Conservation (phyloP, 2,113 vertebrate genomes). For the Phoenicopterus ruber region DNA sequence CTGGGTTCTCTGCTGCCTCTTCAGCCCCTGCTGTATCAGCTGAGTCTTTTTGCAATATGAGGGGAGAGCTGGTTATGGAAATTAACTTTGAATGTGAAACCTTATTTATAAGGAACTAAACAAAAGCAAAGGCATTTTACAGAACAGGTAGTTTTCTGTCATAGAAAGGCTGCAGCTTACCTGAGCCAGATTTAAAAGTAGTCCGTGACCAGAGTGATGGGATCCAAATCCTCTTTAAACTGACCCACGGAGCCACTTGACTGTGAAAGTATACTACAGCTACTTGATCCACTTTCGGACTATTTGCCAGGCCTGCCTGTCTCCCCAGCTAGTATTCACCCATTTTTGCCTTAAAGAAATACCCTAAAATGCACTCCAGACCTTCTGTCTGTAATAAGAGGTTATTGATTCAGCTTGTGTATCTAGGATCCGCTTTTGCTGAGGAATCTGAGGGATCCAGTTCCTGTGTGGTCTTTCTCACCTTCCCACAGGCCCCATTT, state of each 20-base stretch:
- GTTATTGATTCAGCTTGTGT: background rate
- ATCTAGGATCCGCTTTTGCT: background rate
- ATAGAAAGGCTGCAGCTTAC: background rate
- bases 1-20: background rate
- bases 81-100: background rate
- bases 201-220: background rate
- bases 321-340: background rate
- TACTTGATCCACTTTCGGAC: background rate
- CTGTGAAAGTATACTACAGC: background rate
- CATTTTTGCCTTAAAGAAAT: conserved; percentile 43
- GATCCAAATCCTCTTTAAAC: background rate
- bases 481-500: background rate
- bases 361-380: background rate
- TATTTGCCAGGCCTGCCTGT: background rate
- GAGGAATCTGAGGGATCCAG: background rate
- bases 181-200: background rate
- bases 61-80: background rate
- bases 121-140: background rate
- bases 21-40: background rate
- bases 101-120: background rate
- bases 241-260: background rate
- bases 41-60: background rate
- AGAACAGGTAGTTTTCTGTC: background rate
- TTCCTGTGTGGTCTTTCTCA: background rate
- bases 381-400: background rate